These are phyloP conservation scores for Neopelma chrysocephalum DNA, from an alignment of 2,797 vertebrate genomes.

Conservation along the genomic window DNA sequence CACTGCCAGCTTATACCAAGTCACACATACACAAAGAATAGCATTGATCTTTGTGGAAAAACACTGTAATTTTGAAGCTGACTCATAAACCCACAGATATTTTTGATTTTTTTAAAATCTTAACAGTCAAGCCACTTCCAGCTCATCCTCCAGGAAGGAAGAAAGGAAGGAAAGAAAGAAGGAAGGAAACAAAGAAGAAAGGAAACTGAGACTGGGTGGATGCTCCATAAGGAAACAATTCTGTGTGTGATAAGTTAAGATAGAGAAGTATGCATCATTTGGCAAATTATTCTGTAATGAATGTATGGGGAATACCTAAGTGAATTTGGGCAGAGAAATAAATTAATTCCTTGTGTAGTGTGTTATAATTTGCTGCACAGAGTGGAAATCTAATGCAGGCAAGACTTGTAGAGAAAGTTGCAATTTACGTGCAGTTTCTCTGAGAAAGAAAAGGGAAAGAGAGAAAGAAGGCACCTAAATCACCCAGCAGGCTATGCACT, in stretches of 20 bases:
- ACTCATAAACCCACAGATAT: background rate
- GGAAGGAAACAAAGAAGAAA: too few relatives aligned
- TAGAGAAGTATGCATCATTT: background rate
- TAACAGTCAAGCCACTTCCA: background rate
- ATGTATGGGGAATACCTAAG: background rate
- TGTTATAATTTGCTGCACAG: background rate
- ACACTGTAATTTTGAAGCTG: background rate
- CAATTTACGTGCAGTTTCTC: background rate
- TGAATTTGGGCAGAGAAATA: background rate
- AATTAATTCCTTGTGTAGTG: background rate
- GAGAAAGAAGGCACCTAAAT: background rate
- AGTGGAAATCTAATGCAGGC: background rate
- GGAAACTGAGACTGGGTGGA: background rate
- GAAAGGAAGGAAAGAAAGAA: accelerated
- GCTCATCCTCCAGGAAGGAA: background rate
- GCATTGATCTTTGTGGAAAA: background rate
- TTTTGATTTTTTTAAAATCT: background rate
- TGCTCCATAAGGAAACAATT: background rate
- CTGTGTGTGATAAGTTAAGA: background rate
- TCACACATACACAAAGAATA: conserved; percentile 1
- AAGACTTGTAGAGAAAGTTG: background rate
- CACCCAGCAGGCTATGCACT: background rate
- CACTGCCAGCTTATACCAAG: background rate
- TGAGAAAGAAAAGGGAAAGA: background rate
- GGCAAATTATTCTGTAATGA: background rate